Percentiles rank a stretch among this genome's conserved stretches.
phyloP scores from a whole-genome alignment of 2,888 invertebrate species.

The Macrosoma leucophasiata region DNA sequence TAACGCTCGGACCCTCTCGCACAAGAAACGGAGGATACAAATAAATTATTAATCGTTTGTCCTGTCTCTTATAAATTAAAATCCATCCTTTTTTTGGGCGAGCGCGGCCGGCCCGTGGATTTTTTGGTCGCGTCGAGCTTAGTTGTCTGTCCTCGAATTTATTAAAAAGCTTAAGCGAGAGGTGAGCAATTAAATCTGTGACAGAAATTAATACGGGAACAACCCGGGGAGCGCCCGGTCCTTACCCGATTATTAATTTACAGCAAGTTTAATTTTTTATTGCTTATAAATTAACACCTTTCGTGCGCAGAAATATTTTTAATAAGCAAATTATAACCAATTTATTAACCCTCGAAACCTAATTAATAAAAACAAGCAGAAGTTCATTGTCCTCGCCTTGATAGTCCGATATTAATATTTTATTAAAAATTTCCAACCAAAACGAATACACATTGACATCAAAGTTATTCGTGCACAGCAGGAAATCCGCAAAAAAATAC shows the following conservation, averaged over 20 bases:
- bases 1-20: conserved; percentile 69
- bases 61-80: conserved; percentile 77
- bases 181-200: conserved; percentile 72
- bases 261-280: conserved; percentile 53
- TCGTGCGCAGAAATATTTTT: conserved; percentile 28
- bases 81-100: conserved; percentile 66
- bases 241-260: conserved; percentile 49
- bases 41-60: conserved; percentile 77
- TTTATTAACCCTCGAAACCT: no score
- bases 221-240: conserved; percentile 44
- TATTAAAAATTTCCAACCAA: conserved; percentile 12
- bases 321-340: no score
- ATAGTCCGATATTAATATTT: no score
- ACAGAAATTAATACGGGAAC: conserved; percentile 70
- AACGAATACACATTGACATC: conserved; percentile 11
- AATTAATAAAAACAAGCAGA: no score
- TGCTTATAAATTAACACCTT: conserved; percentile 44
- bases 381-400: no score
- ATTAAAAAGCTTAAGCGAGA: conserved; percentile 71
- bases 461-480: conserved; percentile 3
- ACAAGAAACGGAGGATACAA: conserved; percentile 70
- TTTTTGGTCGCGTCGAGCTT: conserved; percentile 65
- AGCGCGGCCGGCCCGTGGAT: conserved; percentile 47
- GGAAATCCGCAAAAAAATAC: conserved; percentile 36
- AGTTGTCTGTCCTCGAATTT: conserved; percentile 69